Percentiles rank a stretch among this genome's conserved stretches.
These are phyloP conservation scores for Mamestra brassicae DNA, from an alignment of 2,888 invertebrate genomes.

Conservation along the genomic window DNA sequence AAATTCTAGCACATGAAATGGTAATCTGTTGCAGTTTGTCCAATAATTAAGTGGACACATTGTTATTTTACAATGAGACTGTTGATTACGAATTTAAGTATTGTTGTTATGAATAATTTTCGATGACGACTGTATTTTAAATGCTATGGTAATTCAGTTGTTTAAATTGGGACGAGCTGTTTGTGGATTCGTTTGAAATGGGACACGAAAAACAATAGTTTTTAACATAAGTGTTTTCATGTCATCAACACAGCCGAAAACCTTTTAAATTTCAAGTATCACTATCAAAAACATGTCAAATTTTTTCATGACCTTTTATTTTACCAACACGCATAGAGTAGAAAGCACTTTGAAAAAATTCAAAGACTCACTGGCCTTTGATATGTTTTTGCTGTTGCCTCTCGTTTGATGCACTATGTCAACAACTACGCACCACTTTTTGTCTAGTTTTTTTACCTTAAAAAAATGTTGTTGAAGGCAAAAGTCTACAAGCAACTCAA, in stretches of 20 bases:
- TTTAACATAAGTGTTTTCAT: neutral
- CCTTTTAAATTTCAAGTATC: neutral
- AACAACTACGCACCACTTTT: neutral
- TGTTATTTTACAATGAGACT: conserved; percentile 49
- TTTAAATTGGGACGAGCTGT: conserved; percentile 20
- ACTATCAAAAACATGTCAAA: neutral
- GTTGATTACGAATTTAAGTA: conserved; percentile 51
- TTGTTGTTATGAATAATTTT: conserved; percentile 43
- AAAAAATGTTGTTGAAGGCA: neutral
- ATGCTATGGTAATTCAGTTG: conserved; percentile 30
- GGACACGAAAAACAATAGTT: conserved; percentile 5
- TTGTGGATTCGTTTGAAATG: conserved; percentile 8
- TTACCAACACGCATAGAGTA: neutral
- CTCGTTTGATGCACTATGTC: conserved; percentile 1
- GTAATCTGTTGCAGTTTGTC: conserved; percentile 69
- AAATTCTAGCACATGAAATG: conserved; percentile 62
- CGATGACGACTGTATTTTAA: conserved; percentile 24
- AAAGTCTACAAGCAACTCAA: neutral
- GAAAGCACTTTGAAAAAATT: neutral
- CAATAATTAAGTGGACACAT: conserved; percentile 63
- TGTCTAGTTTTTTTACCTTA: neutral
- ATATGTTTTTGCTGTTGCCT: neutral
- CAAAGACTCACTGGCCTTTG: neutral
- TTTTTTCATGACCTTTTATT: conserved; percentile 8
- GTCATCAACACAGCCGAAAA: neutral